Evolutionary conservation across 2,797 vertebrate species (phyloP).

Genomic region (Heteromormyrus szaboi): DNA sequence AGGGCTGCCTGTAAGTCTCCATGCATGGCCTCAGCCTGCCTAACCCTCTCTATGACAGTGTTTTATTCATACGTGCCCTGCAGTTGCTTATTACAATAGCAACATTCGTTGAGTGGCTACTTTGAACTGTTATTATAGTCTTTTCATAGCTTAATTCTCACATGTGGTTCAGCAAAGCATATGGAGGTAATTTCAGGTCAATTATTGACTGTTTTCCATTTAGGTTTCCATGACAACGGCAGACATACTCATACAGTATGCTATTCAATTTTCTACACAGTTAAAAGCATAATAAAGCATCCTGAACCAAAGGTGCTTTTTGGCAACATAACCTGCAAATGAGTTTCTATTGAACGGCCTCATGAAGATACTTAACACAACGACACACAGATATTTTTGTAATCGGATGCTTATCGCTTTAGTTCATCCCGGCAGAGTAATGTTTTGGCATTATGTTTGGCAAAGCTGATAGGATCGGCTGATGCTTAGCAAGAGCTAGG

Average conservation of each 20-base stretch:
- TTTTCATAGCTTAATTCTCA: neutral
- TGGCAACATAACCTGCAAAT: neutral
- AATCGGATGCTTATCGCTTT: neutral
- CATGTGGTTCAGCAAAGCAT: neutral
- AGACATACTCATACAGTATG: neutral
- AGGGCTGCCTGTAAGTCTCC: neutral
- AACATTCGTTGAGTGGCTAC: neutral
- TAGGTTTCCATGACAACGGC: neutral
- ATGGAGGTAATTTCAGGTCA: conserved; percentile 3
- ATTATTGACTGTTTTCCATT: conserved; percentile 13
- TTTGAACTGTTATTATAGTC: conserved; percentile 5
- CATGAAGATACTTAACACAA: neutral
- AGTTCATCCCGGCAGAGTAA: neutral
- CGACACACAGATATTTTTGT: neutral
- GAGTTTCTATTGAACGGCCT: neutral
- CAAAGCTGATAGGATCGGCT: neutral
- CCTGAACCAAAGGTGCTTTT: neutral
- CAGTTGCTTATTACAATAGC: neutral
- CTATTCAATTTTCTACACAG: neutral
- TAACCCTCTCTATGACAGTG: neutral
- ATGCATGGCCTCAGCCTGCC: neutral
- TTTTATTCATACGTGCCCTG: neutral
- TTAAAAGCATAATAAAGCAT: neutral
- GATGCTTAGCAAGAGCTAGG: neutral
- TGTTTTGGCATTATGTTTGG: neutral